Percentiles rank a stretch among this genome's conserved stretches.
Conservation (phyloP, 2,113 vertebrate genomes). For the Andinoacara biseriatus region DNA sequence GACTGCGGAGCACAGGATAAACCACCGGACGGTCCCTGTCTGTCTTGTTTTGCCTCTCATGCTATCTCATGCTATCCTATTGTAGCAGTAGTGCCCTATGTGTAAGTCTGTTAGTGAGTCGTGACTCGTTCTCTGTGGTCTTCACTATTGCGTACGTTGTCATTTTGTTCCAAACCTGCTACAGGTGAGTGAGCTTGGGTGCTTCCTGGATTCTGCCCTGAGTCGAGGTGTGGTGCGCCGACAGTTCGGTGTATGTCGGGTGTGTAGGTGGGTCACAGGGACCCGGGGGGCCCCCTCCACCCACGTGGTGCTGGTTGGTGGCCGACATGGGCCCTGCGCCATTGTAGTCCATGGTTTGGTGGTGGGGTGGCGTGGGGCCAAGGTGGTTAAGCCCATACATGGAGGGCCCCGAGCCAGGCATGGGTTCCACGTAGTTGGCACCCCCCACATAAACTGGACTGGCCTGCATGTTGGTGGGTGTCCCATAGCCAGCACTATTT, state of each 20-base stretch:
- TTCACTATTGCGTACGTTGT: conserved; percentile 52
- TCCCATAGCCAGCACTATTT: conserved; percentile 87
- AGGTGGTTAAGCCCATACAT: conserved; percentile 97
- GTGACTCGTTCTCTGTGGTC: conserved; percentile 45
- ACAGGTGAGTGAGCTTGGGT: conserved; percentile 99
- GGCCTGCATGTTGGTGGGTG: conserved; percentile 87
- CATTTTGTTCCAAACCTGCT: conserved; percentile 79
- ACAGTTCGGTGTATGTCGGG: conserved; percentile 94
- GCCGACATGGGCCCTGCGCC: conserved; percentile 85
- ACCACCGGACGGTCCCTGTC: conserved; percentile 71
- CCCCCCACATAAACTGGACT: conserved; percentile 93
- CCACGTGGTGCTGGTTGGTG: conserved; percentile 87
- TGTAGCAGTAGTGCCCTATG: conserved; percentile 35
- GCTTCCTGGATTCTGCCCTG: conserved; percentile 99
- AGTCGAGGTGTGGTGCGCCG: conserved; percentile 91
- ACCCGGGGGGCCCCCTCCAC: conserved; percentile 72
- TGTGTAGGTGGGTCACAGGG: conserved; percentile 91
- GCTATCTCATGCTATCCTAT: conserved; percentile 7
- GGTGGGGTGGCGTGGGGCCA: conserved; percentile 81
- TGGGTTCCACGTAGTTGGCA: conserved; percentile 92
- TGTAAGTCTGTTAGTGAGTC: conserved; percentile 65
- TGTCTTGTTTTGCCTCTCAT: conserved; percentile 26
- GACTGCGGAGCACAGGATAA: conserved; percentile 50
- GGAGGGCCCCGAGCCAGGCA: conserved; percentile 89
- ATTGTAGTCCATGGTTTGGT: conserved; percentile 96